These are phyloP conservation scores for Pherbina coryleti DNA, from an alignment of 2,888 invertebrate species.

Conservation along the genomic window DNA sequence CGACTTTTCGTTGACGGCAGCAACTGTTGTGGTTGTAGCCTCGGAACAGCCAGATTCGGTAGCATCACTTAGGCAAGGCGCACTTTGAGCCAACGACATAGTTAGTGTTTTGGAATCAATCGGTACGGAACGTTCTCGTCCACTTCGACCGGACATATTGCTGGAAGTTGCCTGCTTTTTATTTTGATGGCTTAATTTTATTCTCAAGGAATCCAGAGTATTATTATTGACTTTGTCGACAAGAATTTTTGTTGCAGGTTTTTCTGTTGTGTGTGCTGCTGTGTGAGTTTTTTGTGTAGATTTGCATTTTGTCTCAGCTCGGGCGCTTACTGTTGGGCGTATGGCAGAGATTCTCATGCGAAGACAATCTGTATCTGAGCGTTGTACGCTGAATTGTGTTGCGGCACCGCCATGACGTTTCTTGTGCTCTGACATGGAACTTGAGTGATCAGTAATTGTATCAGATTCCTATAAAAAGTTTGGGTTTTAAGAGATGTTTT, in stretches of 20 bases:
- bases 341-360: constrained; percentile 70
- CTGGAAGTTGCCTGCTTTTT: constrained; percentile 13
- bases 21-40: constrained; percentile 54
- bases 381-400: constrained; percentile 66
- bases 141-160: constrained; percentile 29
- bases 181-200: constrained; percentile 35
- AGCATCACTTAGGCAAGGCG: constrained; percentile 54
- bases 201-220: constrained; percentile 43
- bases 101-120: constrained; percentile 28
- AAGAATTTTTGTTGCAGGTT: constrained; percentile 22
- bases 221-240: constrained; percentile 45
- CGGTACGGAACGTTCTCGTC: not conserved
- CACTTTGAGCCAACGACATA: constrained; percentile 32
- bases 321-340: constrained; percentile 51
- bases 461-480: constrained; percentile 60
- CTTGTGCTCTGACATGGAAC: constrained; percentile 51
- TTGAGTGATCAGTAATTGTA: constrained; percentile 64
- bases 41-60: constrained; percentile 61
- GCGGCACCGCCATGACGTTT: constrained; percentile 29
- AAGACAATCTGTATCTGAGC: constrained; percentile 67
- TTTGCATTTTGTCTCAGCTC: constrained; percentile 24
- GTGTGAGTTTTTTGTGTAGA: constrained; percentile 26
- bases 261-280: constrained; percentile 34
- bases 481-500: not conserved
- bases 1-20: constrained; percentile 46